Base-by-base conservation (phyloP, 64 coral and sea anemone species). In the Acropora yongei region DNA sequence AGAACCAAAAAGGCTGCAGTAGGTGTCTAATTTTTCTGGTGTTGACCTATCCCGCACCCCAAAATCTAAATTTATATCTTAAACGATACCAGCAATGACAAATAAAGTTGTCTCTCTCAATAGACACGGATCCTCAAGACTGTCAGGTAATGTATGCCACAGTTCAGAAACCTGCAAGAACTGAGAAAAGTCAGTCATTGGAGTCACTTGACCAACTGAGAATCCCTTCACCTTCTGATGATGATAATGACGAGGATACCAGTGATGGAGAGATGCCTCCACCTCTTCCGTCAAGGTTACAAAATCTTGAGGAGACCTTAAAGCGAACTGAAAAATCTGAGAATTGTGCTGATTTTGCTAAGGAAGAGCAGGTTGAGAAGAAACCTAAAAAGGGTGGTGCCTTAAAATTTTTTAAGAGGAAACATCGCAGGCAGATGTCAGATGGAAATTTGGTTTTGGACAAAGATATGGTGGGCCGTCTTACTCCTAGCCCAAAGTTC, bases 371-470 rank as follows among this genome's bases (percentile, higher is more conserved):
- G 88, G 65, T 41, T 13, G 82, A 78, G 41, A 81, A 92, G 75
- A 96, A 96, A 44, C 67, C 91, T 14, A 96, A 96, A 66, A 90
- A 91, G 78, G 50, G 61, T 78, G 95, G 78, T 47, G 75, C 13
- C 8, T 84, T 97, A 76, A 89, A 85, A 16, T 68, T 96, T 73
- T 91, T 97, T 73, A 93, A 91, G 68, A 97, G 91, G 68, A 94
- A 91, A 19, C 95, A 97, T 19, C 69, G 83, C 1, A 47, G 95
- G 4, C 93, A 97, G 75, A 84, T 44, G 43, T 97, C 95, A 20
- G 92, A 97, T 74, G 95, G 91, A 57, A 93, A 93, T 80, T 46
- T 93, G 41, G 74, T 61, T 68, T 10, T 71, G 8, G 75, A 20
- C 51, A 67, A 83, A 78, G 44, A 11, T 66, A 73, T 44, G 20